These are phyloP conservation scores for Trichonephila inaurata DNA, from an alignment of 1,140 invertebrate species.

Conservation along the genomic window DNA sequence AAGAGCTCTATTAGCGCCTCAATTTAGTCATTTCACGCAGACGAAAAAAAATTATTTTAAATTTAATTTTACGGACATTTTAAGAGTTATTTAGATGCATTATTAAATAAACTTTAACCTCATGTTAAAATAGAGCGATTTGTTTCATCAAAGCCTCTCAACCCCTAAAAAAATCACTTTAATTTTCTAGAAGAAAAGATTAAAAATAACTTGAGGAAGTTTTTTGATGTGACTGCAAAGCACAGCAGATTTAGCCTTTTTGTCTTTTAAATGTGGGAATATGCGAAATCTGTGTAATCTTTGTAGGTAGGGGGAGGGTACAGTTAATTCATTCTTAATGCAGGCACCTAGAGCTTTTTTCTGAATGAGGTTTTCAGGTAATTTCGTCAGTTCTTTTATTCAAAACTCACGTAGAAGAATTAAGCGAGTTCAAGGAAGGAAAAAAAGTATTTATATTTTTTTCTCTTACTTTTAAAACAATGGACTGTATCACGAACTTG, in stretches of 20 bases:
- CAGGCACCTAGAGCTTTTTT: background rate
- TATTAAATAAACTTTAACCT: background rate
- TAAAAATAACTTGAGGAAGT: background rate
- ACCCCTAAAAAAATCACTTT: background rate
- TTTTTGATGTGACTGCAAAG: background rate
- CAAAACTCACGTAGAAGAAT: background rate
- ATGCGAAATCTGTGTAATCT: background rate
- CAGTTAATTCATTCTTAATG: slow-evolving; percentile 30
- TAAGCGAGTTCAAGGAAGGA: background rate
- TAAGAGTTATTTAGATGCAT: background rate
- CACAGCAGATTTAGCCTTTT: background rate
- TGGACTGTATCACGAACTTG: background rate
- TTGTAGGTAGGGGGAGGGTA: background rate
- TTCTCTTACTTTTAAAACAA: background rate
- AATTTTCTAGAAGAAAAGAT: background rate
- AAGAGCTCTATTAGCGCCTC: too few species aligned
- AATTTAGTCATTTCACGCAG: too few species aligned
- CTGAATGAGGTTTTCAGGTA: background rate
- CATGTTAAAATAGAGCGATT: background rate
- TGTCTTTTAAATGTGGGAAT: background rate
- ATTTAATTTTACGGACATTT: too few species aligned
- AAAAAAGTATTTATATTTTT: background rate
- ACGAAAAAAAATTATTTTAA: too few species aligned
- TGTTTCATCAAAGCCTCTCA: background rate
- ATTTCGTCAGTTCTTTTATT: background rate